Base-by-base conservation (phyloP, 2,888 invertebrate species). In the Ctena decussata region DNA sequence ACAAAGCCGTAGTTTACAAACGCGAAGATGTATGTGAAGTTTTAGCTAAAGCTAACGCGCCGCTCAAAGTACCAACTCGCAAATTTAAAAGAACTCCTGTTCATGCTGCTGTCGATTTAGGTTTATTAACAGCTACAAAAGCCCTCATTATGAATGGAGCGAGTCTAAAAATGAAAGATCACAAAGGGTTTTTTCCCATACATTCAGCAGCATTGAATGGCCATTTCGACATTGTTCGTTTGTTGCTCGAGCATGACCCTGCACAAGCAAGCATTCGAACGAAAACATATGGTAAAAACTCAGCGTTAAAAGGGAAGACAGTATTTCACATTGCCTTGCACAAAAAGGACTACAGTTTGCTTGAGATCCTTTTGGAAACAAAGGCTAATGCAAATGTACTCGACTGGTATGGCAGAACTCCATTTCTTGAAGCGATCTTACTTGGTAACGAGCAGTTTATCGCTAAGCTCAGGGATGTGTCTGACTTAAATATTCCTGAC, bases 51-150 rank as follows among this genome's bases (percentile, higher is more conserved):
- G 39, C 53, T n/a, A 77, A 74, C 49, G 75, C 84, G 2, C 81
- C 80, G 27, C n/a, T 84, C 21, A 69, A 84, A 72, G 57, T 44
- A 6, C 75, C 57, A 30, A 65, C 69, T n/a, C 49, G 69, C 2
- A 81, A 79, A 57, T 86, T 79, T 49, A 84, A 84, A 53, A 70
- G 82, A 57, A 79, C 84, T 2, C 86, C 86, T 46, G 37, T 86
- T 30, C 86, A 86, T 35, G 70, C 79, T 24, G 84, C 86, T 21
- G 75, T 49, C 37, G 86, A 86, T 77, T 37, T 79, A 30, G 81
- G 77, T 12, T 27, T 41, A 3, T 0, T 24, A 18, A 32, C 39
- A 44, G 35, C 73, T 24, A 79, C 80, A 30, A 21, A 80, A n/a
- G 6, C 39, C 6, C 44, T 87, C 5, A 46, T 87, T 0, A 11